Evolutionary conservation across 2,797 vertebrate genomes (phyloP), one percentile per base, ranked within the genome.

Genomic region (Gorsachius magnificus): DNA sequence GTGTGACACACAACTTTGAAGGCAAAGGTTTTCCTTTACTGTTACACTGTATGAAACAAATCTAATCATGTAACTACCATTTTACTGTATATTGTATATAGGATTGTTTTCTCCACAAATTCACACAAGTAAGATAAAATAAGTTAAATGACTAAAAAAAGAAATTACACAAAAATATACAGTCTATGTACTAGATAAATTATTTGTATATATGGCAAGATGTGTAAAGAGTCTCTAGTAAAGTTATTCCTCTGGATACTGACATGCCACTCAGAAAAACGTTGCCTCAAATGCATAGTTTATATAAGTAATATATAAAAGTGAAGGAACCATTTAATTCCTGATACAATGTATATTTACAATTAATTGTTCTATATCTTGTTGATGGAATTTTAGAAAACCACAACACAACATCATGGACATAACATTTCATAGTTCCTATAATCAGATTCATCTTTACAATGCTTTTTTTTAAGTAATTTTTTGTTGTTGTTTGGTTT

Each of bases 11-110:
- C 76, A 85, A 65, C 68, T 89, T 96, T 96, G 95, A 95, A 98
- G 97, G 93, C 96, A 97, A 97, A 98, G 89, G 85, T 91, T 97
- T 95, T 95, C 69, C 82, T 95, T 93, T 96, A 94, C 76, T 95
- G 87, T 98, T 96, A 97, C 94, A 96, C 89, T 35, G 87, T 56
- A 97, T 95, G 87, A 95, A 97, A 94, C 92, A 97, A 97, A 70
- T 95, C 94, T 97, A 95, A 94, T 95, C 70, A 93, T 90, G 96
- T 97, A 93, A 94, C 90, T 96, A 95, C 83, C 71, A 95, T 92
- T 95, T 87, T 95, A 97, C 94, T 65, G 65, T 84, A 93, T 97
- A 95, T 75, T 85, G 86, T 95, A 97, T 96, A 97, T 97, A 94
- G 89, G 95, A 91, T 94, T 53, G 81, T 87, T 96, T 95, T 95